Evolutionary conservation across 1,140 invertebrate species (phyloP).

Genomic region (Meloidogyne chitwoodi): DNA sequence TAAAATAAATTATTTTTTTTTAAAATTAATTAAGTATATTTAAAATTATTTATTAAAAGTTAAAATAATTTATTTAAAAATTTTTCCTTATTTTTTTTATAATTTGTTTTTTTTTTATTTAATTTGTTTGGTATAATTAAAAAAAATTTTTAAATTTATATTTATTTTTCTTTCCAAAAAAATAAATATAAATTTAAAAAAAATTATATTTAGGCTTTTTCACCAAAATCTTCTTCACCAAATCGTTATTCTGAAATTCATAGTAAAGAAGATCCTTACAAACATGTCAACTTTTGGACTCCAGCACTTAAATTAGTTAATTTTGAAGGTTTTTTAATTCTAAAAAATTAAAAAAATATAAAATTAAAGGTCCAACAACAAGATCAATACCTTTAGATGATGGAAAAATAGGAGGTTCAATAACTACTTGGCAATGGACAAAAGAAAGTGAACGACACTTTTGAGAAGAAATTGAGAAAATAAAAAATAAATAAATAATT

Average conservation of each 20-base stretch:
- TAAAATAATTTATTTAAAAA: too few relatives aligned
- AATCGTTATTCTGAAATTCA: background rate
- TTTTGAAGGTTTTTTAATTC: background rate
- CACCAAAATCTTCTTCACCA: background rate
- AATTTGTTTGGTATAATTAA: too few relatives aligned
- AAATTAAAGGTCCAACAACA: background rate
- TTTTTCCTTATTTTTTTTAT: too few relatives aligned
- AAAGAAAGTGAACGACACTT: background rate
- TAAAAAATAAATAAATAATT: too few relatives aligned
- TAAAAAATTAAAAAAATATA: background rate
- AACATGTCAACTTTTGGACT: background rate
- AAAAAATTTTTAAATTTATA: too few relatives aligned
- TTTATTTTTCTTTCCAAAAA: too few relatives aligned
- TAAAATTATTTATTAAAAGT: too few relatives aligned
- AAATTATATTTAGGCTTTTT: background rate
- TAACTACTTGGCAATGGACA: background rate
- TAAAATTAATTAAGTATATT: too few relatives aligned
- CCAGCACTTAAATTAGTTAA: background rate
- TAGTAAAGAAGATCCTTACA: background rate
- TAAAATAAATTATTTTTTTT: too few relatives aligned
- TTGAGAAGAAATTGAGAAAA: background rate
- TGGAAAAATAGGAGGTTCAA: background rate
- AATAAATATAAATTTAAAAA: too few relatives aligned
- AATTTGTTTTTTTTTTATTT: too few relatives aligned
- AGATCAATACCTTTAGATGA: background rate